These are phyloP conservation scores for Portunus trituberculatus DNA, from an alignment of 1,140 invertebrate species.

Conservation along the genomic window DNA sequence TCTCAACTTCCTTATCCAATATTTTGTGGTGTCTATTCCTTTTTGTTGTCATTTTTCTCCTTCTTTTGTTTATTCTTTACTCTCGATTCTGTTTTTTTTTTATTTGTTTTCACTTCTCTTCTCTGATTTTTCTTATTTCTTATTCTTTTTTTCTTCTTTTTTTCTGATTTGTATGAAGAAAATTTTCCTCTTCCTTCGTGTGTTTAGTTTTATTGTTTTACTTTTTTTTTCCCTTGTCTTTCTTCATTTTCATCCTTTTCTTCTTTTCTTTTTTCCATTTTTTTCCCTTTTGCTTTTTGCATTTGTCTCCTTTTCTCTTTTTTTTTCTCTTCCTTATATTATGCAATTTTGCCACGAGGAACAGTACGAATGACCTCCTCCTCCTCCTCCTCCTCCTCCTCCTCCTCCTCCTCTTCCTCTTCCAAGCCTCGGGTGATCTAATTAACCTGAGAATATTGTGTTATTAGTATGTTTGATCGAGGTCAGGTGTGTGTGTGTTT, in stretches of 20 bases:
- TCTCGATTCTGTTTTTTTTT: background rate
- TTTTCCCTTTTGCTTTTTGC: background rate
- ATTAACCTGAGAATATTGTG: background rate
- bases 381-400: slow-evolving; percentile 4
- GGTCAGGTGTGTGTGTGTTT: slow-evolving; percentile 1
- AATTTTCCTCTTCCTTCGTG: background rate
- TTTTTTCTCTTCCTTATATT: background rate
- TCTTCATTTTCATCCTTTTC: background rate
- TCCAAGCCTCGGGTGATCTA: background rate
- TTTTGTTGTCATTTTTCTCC: too few relatives aligned
- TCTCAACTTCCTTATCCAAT: too few relatives aligned
- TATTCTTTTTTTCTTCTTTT: background rate
- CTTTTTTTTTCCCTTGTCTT: too few relatives aligned
- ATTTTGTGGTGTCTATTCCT: too few relatives aligned
- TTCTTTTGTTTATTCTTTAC: background rate
- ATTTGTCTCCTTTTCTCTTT: background rate
- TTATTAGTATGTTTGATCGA: background rate
- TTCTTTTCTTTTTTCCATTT: background rate
- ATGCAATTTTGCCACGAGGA: background rate
- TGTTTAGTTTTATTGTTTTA: background rate
- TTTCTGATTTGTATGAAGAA: too few relatives aligned
- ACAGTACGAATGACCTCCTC: background rate
- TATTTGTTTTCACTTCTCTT: too few relatives aligned
- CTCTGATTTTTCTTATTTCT: background rate
- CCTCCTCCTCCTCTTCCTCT: background rate